These are phyloP conservation scores for Fukomys damarensis DNA, from an alignment of 2,113 vertebrate species.

Conservation along the genomic window DNA sequence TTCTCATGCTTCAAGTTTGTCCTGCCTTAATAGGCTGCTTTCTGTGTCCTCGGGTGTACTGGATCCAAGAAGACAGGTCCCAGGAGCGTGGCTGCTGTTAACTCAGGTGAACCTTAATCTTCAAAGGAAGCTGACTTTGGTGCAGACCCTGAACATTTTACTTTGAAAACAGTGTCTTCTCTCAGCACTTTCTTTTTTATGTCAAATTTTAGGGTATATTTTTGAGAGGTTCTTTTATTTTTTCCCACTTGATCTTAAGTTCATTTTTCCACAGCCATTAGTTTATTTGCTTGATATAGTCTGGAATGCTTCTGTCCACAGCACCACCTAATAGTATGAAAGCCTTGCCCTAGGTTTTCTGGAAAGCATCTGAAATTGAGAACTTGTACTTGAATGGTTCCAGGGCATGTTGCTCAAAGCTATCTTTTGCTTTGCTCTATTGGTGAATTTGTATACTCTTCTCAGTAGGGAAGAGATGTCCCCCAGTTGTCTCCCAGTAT, in stretches of 20 bases:
- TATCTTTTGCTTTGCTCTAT: background rate
- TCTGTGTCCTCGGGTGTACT: background rate
- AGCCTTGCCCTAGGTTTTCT: background rate
- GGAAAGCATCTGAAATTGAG: background rate
- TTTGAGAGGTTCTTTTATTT: background rate
- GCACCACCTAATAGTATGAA: background rate
- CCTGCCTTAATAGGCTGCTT: background rate
- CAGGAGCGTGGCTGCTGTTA: background rate
- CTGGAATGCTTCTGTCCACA: background rate
- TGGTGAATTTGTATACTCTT: background rate
- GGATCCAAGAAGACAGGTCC: background rate
- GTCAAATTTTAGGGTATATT: background rate
- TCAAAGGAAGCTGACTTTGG: background rate
- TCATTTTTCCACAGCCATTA: background rate
- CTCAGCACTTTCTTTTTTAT: background rate
- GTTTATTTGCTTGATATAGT: background rate
- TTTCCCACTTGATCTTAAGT: background rate
- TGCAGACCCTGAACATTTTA: background rate
- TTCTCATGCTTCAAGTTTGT: slow-evolving; percentile 29
- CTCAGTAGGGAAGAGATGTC: background rate
- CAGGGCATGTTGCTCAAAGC: background rate
- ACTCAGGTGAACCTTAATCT: background rate
- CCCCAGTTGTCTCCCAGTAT: background rate
- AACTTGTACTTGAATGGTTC: background rate
- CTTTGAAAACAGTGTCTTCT: background rate